Evolutionary conservation across 2,797 vertebrate species (phyloP), one percentile per base, ranked within the genome.

Genomic region (Hoplostethus mediterraneus): DNA sequence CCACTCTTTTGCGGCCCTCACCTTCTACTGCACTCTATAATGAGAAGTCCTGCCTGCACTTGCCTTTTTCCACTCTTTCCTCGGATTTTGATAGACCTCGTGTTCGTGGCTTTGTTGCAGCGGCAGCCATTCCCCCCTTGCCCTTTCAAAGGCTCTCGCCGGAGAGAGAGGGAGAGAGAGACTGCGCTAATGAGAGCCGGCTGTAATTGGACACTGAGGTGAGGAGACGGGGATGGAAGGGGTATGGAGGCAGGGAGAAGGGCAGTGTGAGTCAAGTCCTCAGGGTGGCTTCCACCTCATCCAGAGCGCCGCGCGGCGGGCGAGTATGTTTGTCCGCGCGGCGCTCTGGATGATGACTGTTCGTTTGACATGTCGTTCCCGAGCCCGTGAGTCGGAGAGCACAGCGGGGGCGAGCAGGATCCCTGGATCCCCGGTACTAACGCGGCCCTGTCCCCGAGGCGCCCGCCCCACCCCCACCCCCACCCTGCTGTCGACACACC

Each of bases 121-220:
- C 71, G 75, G 88, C 92, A 85, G 91, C 89, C 89, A 84, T 93
- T 82, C 85, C 80, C 88, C 80, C 77, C 21, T 90, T 90, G 91
- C 90, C 91, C 90, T 93, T 92, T 91, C 87, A 94, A 90, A 93
- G 92, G 87, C 89, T 92, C 89, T 90, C 88, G 87, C 91, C 91
- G 91, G 83, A 93, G 90, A 87, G 91, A 93, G 86, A 92, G 87
- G 90, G 91, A 90, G 83, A 93, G 90, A 87, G 91, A 93, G 86
- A 92, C 90, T 86, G 91, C 87, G 79, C 91, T 94, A 93, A 92
- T 90, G 90, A 94, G 90, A 90, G 80, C 63, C 74, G 90, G 86
- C 89, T 92, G 90, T 93, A 92, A 94, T 92, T 92, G 92, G 91
- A 93, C 85, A 92, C 90, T 91, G 90, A 90, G 90, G 88, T 92